Evolutionary conservation across 2,797 vertebrate species (phyloP), one percentile per base, ranked within the genome.

Genomic region (Todus mexicanus): DNA sequence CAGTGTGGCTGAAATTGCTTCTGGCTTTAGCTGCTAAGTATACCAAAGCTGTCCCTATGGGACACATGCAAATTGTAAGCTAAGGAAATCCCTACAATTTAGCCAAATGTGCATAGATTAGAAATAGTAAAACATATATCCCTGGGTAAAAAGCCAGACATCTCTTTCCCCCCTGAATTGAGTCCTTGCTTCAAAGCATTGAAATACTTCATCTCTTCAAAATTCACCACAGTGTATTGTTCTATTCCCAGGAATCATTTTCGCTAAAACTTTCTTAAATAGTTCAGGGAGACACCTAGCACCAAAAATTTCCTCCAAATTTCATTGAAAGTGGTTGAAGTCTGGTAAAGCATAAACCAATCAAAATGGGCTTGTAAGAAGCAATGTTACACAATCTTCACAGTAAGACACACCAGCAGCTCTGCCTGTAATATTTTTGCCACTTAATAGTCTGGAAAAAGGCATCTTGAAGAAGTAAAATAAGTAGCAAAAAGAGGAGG

Each of bases 381-480:
- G 38, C 68, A 26, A 14, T 3, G 18, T 94, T 95, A 87, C 72
- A 93, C 82, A 94, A 69, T 38, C 85, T 61, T 68, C 84, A 91
- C 84, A 81, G 68, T 40, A 82, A 89, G 83, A 70, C 61, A 88
- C 80, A 87, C 59, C 65, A 70, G 69, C 86, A 89, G 86, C 87
- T 89, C 86, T 1, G 12, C 92, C 89, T 78, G 87, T 37, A 94
- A 95, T 95, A 93, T 94, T 95, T 95, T 95, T 95, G 84, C 76
- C 82, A 78, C 89, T 92, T 92, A 96, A 93, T 86, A 93, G 84
- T 96, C 95, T 96, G 84, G 92, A 72, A 96, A 90, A 87, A 92
- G 45, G 74, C 79, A 92, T 87, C 87, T 73, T 89, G 73, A 92
- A 82, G 95, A 92, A 91, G 79, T 91, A 96, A 95, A 95, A 92